Percentiles rank a stretch among this genome's conserved stretches.
These are phyloP conservation scores for Aphelenchoides fujianensis DNA, from an alignment of 1,140 invertebrate genomes.

Conservation along the genomic window DNA sequence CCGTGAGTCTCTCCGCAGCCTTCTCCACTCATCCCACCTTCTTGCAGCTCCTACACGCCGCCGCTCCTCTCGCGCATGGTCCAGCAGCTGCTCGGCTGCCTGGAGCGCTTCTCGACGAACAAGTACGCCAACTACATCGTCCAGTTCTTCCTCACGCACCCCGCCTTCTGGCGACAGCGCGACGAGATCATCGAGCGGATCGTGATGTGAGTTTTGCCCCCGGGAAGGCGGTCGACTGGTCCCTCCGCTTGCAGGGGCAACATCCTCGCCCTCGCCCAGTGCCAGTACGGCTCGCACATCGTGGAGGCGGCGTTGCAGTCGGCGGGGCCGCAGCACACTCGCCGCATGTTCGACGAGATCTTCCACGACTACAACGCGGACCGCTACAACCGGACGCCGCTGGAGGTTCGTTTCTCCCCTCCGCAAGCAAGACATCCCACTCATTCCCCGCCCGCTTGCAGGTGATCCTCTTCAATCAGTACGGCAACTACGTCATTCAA, in stretches of 20 bases:
- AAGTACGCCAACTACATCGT: conserved; percentile 30
- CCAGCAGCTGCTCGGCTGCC: background rate
- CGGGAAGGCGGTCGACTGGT: background rate
- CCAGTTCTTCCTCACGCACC: conserved; percentile 21
- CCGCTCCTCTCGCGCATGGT: background rate
- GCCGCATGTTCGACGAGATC: conserved; percentile 4
- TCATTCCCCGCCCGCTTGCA: background rate
- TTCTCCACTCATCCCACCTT: background rate
- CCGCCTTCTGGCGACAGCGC: conserved; percentile 5
- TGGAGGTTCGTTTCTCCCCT: background rate
- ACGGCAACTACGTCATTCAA: conserved; percentile 50
- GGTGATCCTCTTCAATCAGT: conserved; percentile 50
- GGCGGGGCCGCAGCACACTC: background rate
- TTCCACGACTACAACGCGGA: conserved; percentile 16
- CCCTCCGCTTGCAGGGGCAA: conserved; percentile 29
- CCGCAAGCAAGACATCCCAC: background rate
- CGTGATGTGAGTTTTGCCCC: conserved; percentile 2
- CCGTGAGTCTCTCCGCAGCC: background rate
- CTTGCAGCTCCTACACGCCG: background rate
- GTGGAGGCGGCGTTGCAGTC: conserved; percentile 41
- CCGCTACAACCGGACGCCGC: conserved; percentile 4
- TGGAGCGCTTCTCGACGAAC: background rate
- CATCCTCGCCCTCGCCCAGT: conserved; percentile 40
- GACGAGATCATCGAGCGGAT: conserved; percentile 3
- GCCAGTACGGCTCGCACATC: conserved; percentile 48